Conservation (phyloP, 2,888 invertebrate species). For the Andrena hattorfiana region DNA sequence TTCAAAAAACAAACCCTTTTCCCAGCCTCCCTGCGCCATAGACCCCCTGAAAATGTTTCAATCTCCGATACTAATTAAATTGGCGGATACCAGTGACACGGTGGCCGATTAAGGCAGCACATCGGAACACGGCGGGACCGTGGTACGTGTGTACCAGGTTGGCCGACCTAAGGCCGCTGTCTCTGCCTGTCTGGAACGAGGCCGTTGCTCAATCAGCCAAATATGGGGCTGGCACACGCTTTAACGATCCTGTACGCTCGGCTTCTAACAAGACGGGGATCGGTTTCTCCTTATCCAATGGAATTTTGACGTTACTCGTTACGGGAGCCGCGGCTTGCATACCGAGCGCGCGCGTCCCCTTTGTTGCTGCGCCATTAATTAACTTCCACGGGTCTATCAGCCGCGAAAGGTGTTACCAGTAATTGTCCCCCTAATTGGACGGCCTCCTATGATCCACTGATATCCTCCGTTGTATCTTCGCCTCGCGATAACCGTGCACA, state of each 20-base stretch:
- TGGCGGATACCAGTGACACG: slow-evolving; percentile 26
- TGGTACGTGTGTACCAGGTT: slow-evolving; percentile 3
- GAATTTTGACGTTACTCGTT: slow-evolving; percentile 44
- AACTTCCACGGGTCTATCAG: slow-evolving; percentile 17
- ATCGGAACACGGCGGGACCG: slow-evolving; percentile 2
- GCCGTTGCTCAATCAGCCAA: slow-evolving; percentile 74
- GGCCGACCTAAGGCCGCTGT: slow-evolving; percentile 43
- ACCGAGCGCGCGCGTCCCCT: slow-evolving; percentile 7
- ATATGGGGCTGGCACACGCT: slow-evolving; percentile 62
- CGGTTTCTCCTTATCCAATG: slow-evolving; percentile 16
- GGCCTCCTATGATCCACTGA: background rate
- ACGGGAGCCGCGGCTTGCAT: background rate
- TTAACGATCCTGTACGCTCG: slow-evolving; percentile 64
- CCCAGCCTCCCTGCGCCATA: no score
- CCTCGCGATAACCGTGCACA: background rate
- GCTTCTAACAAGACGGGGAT: slow-evolving; percentile 54
- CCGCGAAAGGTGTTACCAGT: slow-evolving; percentile 42
- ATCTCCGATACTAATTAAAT: slow-evolving; percentile 55
- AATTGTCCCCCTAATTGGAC: slow-evolving; percentile 51
- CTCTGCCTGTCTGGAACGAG: slow-evolving; percentile 64
- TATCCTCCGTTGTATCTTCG: background rate
- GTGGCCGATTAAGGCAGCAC: slow-evolving; percentile 45
- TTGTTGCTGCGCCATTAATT: slow-evolving; percentile 46
- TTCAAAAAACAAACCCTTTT: no score
- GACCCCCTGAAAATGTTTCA: slow-evolving; percentile 42